A percentile compares a stretch with the other conserved stretches of the same genome.
Conservation (phyloP, 2,888 invertebrate genomes). For the Tiphia femorata region DNA sequence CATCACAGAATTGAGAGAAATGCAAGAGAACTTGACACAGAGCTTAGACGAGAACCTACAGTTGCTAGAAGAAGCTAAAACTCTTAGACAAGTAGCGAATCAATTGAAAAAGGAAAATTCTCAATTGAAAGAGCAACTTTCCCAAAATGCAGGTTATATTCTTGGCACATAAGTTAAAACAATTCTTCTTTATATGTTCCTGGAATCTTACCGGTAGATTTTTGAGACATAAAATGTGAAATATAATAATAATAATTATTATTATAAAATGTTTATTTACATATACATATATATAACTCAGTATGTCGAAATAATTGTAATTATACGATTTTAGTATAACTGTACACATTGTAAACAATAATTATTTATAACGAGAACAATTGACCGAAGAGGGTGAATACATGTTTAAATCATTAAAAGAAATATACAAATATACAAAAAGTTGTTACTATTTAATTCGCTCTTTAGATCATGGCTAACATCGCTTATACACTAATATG, state of each 20-base stretch:
- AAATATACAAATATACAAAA: slow-evolving; percentile 53
- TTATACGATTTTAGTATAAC: slow-evolving; percentile 50
- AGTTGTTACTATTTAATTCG: too few relatives aligned
- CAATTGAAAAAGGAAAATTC: slow-evolving; percentile 81
- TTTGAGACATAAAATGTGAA: too few relatives aligned
- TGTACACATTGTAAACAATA: slow-evolving; percentile 58
- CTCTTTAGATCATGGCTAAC: slow-evolving; percentile 28
- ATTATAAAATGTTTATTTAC: slow-evolving; percentile 63
- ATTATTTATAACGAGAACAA: slow-evolving; percentile 43
- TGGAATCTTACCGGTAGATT: too few relatives aligned
- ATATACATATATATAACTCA: too few relatives aligned
- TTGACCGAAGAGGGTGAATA: slow-evolving; percentile 31
- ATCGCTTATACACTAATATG: slow-evolving; percentile 32
- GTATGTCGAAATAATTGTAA: slow-evolving; percentile 37
- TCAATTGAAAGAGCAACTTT: slow-evolving; percentile 71
- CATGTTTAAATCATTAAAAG: slow-evolving; percentile 45
- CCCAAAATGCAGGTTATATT: slow-evolving; percentile 18
- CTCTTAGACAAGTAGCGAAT: slow-evolving; percentile 77
- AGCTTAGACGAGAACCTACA: slow-evolving; percentile 77
- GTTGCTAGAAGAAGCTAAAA: slow-evolving; percentile 76
- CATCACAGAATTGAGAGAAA: slow-evolving; percentile 85
- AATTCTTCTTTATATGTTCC: too few relatives aligned
- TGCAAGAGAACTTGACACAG: slow-evolving; percentile 77
- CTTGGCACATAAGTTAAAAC: slow-evolving; percentile 36
- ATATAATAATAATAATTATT: slow-evolving; percentile 40